Percentiles rank a stretch among this genome's conserved stretches.
These are phyloP conservation scores for Carterocephalus palaemon DNA, from an alignment of 2,888 invertebrate species.

Conservation along the genomic window DNA sequence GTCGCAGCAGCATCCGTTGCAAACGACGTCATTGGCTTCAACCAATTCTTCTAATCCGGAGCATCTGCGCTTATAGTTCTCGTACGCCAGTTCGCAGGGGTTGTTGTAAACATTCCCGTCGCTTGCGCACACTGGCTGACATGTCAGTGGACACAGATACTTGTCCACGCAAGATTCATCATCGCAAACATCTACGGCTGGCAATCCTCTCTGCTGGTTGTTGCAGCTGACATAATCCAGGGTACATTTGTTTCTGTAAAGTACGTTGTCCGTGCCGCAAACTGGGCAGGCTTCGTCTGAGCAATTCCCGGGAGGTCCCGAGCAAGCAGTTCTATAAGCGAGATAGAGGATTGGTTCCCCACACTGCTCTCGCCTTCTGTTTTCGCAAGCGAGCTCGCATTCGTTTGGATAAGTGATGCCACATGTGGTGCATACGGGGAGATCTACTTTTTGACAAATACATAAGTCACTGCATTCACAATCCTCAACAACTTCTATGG, in stretches of 20 bases:
- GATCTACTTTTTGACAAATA: conserved; percentile 30
- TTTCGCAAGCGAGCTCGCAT: conserved; percentile 36
- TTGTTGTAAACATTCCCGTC: conserved; percentile 33
- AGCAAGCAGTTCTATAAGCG: conserved; percentile 32
- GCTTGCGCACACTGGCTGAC: conserved; percentile 32
- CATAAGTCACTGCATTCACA: conserved; percentile 28
- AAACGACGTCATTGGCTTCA: conserved; percentile 24
- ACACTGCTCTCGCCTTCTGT: conserved; percentile 26
- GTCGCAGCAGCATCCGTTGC: conserved; percentile 35
- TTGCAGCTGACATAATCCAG: conserved; percentile 30
- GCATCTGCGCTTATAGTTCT: conserved; percentile 22
- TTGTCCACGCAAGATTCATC: conserved; percentile 30
- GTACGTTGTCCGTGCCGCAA: conserved; percentile 34
- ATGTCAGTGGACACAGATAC: conserved; percentile 27
- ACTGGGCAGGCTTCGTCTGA: conserved; percentile 31
- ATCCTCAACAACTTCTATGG: conserved; percentile 13
- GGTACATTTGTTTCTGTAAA: conserved; percentile 36
- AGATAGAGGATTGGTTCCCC: conserved; percentile 30
- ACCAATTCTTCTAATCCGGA: conserved; percentile 21
- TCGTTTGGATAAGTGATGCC: conserved; percentile 34
- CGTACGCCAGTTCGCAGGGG: conserved; percentile 33
- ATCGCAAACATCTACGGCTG: conserved; percentile 30
- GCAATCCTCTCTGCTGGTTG: conserved; percentile 22
- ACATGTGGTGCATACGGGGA: conserved; percentile 45
- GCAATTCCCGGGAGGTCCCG: conserved; percentile 32